Base-by-base conservation (phyloP, 2,113 vertebrate genomes). In the Datnioides undecimradiatus region DNA sequence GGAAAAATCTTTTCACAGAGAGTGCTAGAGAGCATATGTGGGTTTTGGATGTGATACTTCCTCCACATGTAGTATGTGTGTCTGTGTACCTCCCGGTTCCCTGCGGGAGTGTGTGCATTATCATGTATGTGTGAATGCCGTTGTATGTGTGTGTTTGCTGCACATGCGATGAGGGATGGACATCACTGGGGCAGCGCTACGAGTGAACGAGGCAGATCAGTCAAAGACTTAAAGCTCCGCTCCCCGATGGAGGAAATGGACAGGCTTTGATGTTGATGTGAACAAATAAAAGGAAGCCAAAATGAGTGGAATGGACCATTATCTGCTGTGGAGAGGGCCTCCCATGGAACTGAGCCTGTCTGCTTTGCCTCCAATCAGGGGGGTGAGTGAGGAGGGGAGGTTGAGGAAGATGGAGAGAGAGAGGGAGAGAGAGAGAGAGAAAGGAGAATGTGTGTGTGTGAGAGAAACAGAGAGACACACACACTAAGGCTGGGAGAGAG, bases 251-350 rank as follows among this genome's bases (percentile, higher is more conserved):
- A 93, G 87, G 80, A 76, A 68, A 67, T 25, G 69, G 85, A 88
- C 87, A 86, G 82, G 83, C 93, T 94, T 94, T 94, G 92, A 94
- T 93, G 92, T 94, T 92, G 87, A 92, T 89, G 87, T 82, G 90
- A 92, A 88, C 92, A 94, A 92, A 93, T 92, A 92, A 91, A 92
- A 91, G 85, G 87, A 76, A 88, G 85, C 86, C 89, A 92, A 84
- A 92, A 90, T 82, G 90, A 91, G 84, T 64, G 85, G 88, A 90
- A 86, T 83, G 88, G 77, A 83, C 87, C 80, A 89, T 92, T 92
- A 92, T 93, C 89, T 90, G 78, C 87, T 59, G 73, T 21, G 80
- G 85, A 89, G 85, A 83, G 85, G 80, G 62, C 76, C 83, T 90
- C 80, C 79, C 81, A 48, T 88, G 91, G 87, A 89, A 83, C 67